These are phyloP conservation scores for Hypsibius dujardini DNA, from an alignment of 1,140 invertebrate species.

Conservation along the genomic window DNA sequence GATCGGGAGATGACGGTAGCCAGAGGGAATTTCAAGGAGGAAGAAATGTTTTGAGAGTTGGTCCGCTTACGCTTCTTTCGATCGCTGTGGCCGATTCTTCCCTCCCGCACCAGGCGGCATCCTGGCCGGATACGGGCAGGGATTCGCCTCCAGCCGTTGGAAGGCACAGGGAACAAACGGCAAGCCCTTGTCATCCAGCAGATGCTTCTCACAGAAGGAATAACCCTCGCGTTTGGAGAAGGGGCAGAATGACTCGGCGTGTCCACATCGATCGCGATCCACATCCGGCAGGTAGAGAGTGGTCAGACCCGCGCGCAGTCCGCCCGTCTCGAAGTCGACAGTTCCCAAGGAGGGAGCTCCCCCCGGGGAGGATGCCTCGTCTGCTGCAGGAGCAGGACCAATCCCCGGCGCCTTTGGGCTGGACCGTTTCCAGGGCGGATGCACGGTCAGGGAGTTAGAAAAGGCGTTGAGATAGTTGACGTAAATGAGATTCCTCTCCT, in stretches of 20 bases:
- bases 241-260: constrained; percentile 3
- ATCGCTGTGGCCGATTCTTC: not conserved
- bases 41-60: no score
- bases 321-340: not conserved
- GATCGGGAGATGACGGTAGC: no score
- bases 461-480: constrained; percentile 6
- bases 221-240: not conserved
- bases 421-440: not conserved
- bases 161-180: not conserved
- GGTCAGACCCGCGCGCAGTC: not conserved
- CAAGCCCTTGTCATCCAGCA: constrained; percentile 4
- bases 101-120: not conserved
- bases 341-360: not conserved
- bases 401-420: not conserved
- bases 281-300: not conserved
- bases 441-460: not conserved
- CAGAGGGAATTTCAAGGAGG: no score
- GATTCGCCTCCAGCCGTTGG: not conserved
- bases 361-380: no score
- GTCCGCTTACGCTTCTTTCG: not conserved
- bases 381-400: not conserved
- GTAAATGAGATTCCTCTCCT: no score
- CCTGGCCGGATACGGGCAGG: not conserved
- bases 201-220: not conserved
- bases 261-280: not conserved